Evolutionary conservation across 2,797 vertebrate species (phyloP).

Genomic region (Tangara arthus): DNA sequence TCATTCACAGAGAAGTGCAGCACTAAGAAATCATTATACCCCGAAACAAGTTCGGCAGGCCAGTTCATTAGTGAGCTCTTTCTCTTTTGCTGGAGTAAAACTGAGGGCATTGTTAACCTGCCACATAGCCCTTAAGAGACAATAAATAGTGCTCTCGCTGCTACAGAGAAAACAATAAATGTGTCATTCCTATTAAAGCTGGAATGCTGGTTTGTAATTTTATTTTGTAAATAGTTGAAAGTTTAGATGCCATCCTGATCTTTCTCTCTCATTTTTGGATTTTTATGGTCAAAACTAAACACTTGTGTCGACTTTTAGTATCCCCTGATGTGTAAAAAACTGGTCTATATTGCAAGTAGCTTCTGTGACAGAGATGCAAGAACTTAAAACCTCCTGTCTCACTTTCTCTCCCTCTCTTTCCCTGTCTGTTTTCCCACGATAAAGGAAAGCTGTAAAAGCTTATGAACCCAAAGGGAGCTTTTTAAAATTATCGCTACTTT

Average conservation of each 20-base stretch:
- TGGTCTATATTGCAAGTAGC: not conserved
- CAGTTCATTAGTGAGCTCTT: conserved; percentile 49
- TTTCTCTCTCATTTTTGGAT: not conserved
- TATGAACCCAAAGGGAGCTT: not conserved
- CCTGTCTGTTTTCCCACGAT: not conserved
- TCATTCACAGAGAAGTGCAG: not conserved
- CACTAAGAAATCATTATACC: conserved; percentile 41
- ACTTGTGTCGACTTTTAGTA: conserved; percentile 41
- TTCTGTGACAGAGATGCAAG: not conserved
- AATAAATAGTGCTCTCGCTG: conserved; percentile 53
- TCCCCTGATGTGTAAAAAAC: not conserved
- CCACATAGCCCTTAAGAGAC: conserved; percentile 52
- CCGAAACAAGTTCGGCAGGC: conserved; percentile 2
- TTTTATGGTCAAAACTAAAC: conserved; percentile 42
- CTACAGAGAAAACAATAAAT: conserved; percentile 56
- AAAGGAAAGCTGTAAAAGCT: conserved; percentile 6
- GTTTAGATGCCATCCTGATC: conserved; percentile 27
- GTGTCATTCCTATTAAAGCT: conserved; percentile 46
- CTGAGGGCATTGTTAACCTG: conserved; percentile 55
- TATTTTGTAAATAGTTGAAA: conserved; percentile 56
- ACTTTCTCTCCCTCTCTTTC: not conserved
- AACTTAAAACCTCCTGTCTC: not conserved
- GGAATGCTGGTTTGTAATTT: conserved; percentile 45
- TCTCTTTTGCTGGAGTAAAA: conserved; percentile 38
- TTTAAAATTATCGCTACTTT: conserved; percentile 38